A percentile compares a stretch with the other conserved stretches of the same genome.
Evolutionary conservation across 2,797 vertebrate genomes (phyloP).

Genomic region (Hydrocynus forskahlii): DNA sequence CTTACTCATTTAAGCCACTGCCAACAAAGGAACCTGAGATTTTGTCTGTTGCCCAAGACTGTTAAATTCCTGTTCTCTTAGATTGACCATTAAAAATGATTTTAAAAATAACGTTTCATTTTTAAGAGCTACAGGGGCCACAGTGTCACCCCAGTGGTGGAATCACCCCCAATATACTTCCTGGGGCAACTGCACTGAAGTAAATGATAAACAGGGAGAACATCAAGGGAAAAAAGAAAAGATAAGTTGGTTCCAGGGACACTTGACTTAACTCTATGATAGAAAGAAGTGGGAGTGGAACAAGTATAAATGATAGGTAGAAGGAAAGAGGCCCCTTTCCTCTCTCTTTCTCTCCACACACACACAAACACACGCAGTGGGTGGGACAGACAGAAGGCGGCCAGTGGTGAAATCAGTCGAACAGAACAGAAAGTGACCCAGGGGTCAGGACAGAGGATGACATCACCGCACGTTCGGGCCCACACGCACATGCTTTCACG

Average conservation of each 20-base stretch:
- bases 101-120: no score
- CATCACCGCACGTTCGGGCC: conserved; percentile 44
- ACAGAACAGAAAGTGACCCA: conserved; percentile 42
- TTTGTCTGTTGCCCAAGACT: no score
- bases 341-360: not conserved
- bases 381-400: conserved; percentile 35
- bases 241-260: not conserved
- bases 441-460: conserved; percentile 47
- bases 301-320: conserved; percentile 17
- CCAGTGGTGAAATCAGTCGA: conserved; percentile 49
- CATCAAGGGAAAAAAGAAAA: not conserved
- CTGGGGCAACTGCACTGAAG: no score
- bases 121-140: no score
- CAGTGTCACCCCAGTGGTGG: no score
- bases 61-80: no score
- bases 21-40: no score
- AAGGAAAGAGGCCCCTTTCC: conserved; percentile 40
- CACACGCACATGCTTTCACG: conserved; percentile 27
- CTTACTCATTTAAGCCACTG: no score
- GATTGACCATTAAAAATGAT: no score
- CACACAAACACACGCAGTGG: conserved; percentile 25
- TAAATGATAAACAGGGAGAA: not conserved
- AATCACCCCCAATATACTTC: no score
- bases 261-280: not conserved
- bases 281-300: not conserved